phyloP scores from a whole-genome alignment of 2,113 vertebrate genomes.

The Albula glossodonta region DNA sequence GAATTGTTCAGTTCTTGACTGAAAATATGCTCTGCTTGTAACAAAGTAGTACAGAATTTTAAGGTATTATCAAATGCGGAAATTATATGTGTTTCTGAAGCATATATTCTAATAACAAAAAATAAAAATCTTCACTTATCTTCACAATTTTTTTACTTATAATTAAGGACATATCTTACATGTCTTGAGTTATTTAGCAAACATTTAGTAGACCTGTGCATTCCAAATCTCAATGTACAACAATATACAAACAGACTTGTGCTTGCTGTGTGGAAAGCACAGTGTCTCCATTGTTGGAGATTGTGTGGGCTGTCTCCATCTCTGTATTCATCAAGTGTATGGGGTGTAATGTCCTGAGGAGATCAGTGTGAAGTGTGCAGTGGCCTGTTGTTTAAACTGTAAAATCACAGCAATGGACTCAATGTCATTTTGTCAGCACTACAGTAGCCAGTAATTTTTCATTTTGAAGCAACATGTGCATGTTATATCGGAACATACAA shows the following conservation, averaged over 20 bases:
- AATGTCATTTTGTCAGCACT: not conserved
- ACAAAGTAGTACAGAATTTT: not conserved
- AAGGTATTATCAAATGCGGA: not conserved
- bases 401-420: not conserved
- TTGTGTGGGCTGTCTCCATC: not conserved
- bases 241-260: not conserved
- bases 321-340: not conserved
- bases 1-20: too few relatives aligned
- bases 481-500: too few relatives aligned
- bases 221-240: not conserved
- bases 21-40: too few relatives aligned
- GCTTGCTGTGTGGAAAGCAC: not conserved
- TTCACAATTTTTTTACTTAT: too few relatives aligned
- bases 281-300: not conserved
- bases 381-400: not conserved
- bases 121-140: too few relatives aligned
- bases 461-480: too few relatives aligned
- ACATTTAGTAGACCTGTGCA: not conserved
- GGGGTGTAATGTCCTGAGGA: not conserved
- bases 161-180: too few relatives aligned
- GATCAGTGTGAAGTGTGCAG: not conserved
- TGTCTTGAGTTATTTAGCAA: not conserved
- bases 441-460: not conserved
- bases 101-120: too few relatives aligned
- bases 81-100: not conserved